A percentile compares a stretch with the other conserved stretches of the same genome.
Conservation (phyloP, 37 sponge, comb jelly and placozoan species). For the Spongia lamella region DNA sequence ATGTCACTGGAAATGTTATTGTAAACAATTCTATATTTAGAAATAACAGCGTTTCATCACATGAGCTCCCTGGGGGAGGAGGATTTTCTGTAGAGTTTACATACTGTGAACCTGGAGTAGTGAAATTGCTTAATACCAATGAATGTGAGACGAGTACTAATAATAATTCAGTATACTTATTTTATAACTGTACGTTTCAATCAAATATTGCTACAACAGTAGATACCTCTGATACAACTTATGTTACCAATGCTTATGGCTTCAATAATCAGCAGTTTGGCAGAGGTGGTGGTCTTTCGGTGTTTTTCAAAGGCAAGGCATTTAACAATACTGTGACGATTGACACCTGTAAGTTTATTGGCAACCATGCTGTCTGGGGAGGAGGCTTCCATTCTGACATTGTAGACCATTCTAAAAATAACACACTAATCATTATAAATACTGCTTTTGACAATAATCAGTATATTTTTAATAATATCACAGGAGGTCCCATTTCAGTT, state of each 20-base stretch:
- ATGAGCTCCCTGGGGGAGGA: too few relatives aligned
- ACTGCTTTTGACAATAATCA: slow-evolving; percentile 1
- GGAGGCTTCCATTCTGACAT: slow-evolving; percentile 14
- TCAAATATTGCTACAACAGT: background rate
- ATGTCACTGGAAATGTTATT: slow-evolving; percentile 2
- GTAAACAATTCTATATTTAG: background rate
- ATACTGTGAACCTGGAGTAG: too few relatives aligned
- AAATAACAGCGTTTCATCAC: too few relatives aligned
- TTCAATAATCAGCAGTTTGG: slow-evolving; percentile 8
- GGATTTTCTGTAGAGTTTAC: too few relatives aligned
- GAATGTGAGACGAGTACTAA: too few relatives aligned
- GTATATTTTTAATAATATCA: background rate
- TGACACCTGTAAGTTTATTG: slow-evolving; percentile 14
- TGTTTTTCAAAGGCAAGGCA: slow-evolving; percentile 12
- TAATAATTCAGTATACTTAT: too few relatives aligned
- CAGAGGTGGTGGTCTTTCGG: slow-evolving; percentile 53
- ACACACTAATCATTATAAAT: background rate
- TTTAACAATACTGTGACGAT: slow-evolving; percentile 15
- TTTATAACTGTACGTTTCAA: too few relatives aligned
- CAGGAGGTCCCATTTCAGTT: background rate
- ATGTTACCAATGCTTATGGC: background rate
- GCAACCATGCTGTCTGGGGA: slow-evolving; percentile 49
- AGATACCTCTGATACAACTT: background rate
- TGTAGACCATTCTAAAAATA: slow-evolving; percentile 4
- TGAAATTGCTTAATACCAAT: too few relatives aligned